These are phyloP conservation scores for Coptotermes formosanus DNA, from an alignment of 1,140 invertebrate species.

Conservation along the genomic window DNA sequence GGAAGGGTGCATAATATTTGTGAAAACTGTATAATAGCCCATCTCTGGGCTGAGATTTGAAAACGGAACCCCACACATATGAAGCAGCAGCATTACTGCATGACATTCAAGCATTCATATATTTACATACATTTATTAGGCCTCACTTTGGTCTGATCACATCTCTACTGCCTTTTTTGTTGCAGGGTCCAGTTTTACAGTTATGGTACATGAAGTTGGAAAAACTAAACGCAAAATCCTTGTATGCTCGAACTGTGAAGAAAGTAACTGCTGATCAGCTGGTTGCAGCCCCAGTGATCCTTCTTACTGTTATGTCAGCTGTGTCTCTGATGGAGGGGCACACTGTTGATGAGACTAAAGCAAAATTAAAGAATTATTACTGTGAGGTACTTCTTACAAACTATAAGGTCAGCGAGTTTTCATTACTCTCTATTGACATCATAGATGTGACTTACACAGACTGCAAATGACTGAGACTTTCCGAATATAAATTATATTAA, in stretches of 20 bases:
- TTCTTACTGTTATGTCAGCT: constrained; percentile 55
- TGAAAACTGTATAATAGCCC: too few relatives aligned
- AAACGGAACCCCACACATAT: too few relatives aligned
- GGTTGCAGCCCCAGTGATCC: constrained; percentile 65
- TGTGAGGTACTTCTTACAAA: constrained; percentile 67
- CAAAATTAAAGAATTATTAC: constrained; percentile 63
- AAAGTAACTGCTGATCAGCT: constrained; percentile 77
- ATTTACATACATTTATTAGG: too few relatives aligned
- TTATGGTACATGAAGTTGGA: background rate
- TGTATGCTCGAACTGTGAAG: constrained; percentile 51
- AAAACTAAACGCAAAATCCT: background rate
- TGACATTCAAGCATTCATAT: too few relatives aligned
- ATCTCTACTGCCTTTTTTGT: background rate
- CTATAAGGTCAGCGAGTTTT: constrained; percentile 57
- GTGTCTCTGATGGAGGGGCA: constrained; percentile 64
- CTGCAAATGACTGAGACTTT: too few relatives aligned
- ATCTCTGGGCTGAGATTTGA: too few relatives aligned
- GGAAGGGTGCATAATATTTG: too few relatives aligned
- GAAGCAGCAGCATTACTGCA: too few relatives aligned
- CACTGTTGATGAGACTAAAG: constrained; percentile 52
- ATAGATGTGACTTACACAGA: too few relatives aligned
- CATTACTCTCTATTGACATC: too few relatives aligned
- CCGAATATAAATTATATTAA: too few relatives aligned
- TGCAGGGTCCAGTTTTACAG: background rate
- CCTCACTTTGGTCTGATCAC: too few relatives aligned